Conservation (phyloP, 2,888 invertebrate genomes). For the Petrophora chlorosata region DNA sequence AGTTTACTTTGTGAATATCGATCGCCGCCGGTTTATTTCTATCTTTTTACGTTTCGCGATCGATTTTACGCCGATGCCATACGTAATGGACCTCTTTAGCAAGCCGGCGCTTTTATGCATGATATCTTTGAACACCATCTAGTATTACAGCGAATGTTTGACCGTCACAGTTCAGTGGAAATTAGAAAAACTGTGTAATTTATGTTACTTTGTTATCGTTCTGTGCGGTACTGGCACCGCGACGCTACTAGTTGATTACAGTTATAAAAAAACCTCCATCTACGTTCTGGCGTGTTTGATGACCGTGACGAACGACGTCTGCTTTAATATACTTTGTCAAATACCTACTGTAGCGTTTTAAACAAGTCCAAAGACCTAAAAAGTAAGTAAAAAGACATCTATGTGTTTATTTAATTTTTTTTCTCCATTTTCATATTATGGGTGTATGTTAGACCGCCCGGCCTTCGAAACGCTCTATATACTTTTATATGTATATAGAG, state of each 20-base stretch:
- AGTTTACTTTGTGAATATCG: constrained; percentile 69
- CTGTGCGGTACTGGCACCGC: constrained; percentile 12
- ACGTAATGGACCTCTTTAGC: constrained; percentile 62
- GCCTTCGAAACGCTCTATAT: too few species aligned
- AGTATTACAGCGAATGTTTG: constrained; percentile 23
- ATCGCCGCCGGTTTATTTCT: constrained; percentile 63
- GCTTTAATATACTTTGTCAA: constrained; percentile 20
- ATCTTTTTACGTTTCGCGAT: constrained; percentile 69
- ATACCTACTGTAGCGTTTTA: too few species aligned
- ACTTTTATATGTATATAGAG: too few species aligned
- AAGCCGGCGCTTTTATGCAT: constrained; percentile 42
- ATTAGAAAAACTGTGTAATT: constrained; percentile 32
- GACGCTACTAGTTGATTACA: constrained; percentile 16
- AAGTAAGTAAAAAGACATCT: too few species aligned
- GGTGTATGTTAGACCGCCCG: too few species aligned
- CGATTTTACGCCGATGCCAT: constrained; percentile 71
- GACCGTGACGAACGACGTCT: constrained; percentile 38
- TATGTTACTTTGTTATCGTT: constrained; percentile 27
- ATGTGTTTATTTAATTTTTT: background rate
- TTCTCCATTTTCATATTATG: background rate
- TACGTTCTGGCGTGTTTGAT: constrained; percentile 34
- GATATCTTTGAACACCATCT: constrained; percentile 32
- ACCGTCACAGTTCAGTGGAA: constrained; percentile 28
- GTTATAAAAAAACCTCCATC: constrained; percentile 30
- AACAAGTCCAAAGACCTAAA: too few species aligned